Evolutionary conservation across 2,888 invertebrate species (phyloP).

Genomic region (Xestia ashworthii): DNA sequence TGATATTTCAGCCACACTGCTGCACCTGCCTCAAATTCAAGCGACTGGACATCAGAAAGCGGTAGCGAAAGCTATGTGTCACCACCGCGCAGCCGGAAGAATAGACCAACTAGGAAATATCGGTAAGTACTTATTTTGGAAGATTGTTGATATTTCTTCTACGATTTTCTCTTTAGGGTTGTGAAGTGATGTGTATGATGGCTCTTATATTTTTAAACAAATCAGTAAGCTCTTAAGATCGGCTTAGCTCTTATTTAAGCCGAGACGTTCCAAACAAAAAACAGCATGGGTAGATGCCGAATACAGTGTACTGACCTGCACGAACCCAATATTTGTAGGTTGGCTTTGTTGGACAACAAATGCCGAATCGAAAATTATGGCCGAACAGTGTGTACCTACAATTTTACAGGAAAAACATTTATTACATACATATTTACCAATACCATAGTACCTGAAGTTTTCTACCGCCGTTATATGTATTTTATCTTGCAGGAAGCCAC

Average conservation of each 20-base stretch:
- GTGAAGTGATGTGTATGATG: not conserved
- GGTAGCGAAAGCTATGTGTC: conserved; percentile 76
- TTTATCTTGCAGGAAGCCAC: conserved; percentile 77
- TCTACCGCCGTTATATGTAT: not conserved
- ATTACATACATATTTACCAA: too few species aligned
- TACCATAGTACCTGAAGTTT: not conserved
- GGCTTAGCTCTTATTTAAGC: not conserved
- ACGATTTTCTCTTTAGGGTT: not conserved
- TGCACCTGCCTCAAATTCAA: conserved; percentile 71
- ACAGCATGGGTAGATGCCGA: not conserved
- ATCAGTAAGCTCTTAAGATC: not conserved
- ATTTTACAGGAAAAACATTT: not conserved
- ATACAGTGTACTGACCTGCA: not conserved
- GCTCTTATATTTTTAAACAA: not conserved
- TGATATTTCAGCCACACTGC: conserved; percentile 48
- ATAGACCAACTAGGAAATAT: conserved; percentile 75
- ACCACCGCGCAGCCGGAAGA: conserved; percentile 77
- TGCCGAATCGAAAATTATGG: not conserved
- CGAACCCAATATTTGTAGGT: not conserved
- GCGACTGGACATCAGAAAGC: conserved; percentile 80
- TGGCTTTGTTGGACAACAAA: not conserved
- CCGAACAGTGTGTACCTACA: not conserved
- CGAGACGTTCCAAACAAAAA: not conserved
- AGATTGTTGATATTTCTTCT: not conserved
- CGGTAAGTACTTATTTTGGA: conserved; percentile 73